Evolutionary conservation across 92 coral and sea anemone species (phyloP), one percentile per base, ranked within the genome.

Genomic region (Ricordea florida): DNA sequence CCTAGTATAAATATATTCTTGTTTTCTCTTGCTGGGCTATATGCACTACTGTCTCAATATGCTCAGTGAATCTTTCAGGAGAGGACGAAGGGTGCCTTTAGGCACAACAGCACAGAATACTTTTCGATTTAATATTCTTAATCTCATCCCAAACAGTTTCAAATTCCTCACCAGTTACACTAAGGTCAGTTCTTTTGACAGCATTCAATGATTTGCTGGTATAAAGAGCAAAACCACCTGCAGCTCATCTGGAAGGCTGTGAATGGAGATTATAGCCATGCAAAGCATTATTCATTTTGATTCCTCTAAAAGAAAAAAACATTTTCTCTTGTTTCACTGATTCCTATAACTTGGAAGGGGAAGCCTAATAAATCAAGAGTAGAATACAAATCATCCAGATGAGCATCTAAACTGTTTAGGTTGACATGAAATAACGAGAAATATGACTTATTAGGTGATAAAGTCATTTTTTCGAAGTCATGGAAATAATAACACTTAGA

Each of bases 151-250:
- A 71, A 71, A 70, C 17, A 11, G 67, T 37, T 17, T 71, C 51
- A 56, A 69, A 69, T 16, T 69, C 64, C 18, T 37, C 44, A 37
- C n/a, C 44, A 37, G n/a, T 37, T 37, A n/a, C 38, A 32, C 80
- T 59, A 18, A 74, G 70, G 16, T 74, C 61, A 74, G 80, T 16
- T 36, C 70, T 59, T 31, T 29, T 33, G 40, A 45, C 28, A 43
- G 46, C 59, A 29, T 28, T 44, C 38, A 73, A 29, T 58, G 62
- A 74, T 38, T 38, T 62, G 15, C 51, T 61, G 6, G 72, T 34
- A n/a, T 74, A 74, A 34, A 61, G 31, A 22, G 81, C 81, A 4
- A 74, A 70, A 10, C 72, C 72, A 45, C 81, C 81, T 24, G 81
- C 81, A 43, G 62, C 63, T 27, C 69, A 58, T 74, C 40, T 74